Evolutionary conservation across 2,113 vertebrate genomes (phyloP).

Genomic region (Cyanocitta stelleri): DNA sequence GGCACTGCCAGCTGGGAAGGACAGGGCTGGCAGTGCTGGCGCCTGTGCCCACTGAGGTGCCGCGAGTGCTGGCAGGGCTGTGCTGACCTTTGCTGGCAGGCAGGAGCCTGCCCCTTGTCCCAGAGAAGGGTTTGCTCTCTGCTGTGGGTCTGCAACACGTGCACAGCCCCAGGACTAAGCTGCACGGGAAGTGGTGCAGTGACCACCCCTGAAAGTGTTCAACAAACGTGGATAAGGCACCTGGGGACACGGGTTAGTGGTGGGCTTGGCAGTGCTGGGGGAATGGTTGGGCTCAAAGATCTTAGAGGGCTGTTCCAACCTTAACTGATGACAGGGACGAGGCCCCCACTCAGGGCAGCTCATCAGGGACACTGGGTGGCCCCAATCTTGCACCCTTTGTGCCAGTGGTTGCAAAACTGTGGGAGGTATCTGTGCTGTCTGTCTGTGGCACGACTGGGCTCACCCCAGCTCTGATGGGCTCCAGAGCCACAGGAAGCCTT

Average conservation of each 20-base stretch:
- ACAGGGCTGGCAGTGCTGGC: neutral
- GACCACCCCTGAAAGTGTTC: neutral
- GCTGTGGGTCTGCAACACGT: neutral
- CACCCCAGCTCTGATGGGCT: neutral
- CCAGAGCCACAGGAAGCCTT: neutral
- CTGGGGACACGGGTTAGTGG: neutral
- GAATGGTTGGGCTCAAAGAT: neutral
- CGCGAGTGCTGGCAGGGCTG: fast-evolving
- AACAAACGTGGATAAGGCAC: neutral
- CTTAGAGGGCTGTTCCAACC: neutral
- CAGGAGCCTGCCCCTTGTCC: neutral
- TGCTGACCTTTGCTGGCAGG: neutral
- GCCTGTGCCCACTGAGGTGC: neutral
- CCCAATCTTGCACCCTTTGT: neutral
- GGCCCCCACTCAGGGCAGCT: neutral
- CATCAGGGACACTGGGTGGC: neutral
- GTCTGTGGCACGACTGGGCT: fast-evolving
- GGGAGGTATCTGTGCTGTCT: neutral
- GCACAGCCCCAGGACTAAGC: neutral
- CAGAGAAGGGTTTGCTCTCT: neutral
- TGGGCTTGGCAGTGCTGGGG: neutral
- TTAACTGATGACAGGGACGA: fast-evolving
- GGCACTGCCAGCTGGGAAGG: fast-evolving
- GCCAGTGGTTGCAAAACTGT: neutral
- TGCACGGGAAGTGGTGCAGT: neutral